Conservation (phyloP, 2,113 vertebrate genomes). For the Periophthalmodon schlosseri region DNA sequence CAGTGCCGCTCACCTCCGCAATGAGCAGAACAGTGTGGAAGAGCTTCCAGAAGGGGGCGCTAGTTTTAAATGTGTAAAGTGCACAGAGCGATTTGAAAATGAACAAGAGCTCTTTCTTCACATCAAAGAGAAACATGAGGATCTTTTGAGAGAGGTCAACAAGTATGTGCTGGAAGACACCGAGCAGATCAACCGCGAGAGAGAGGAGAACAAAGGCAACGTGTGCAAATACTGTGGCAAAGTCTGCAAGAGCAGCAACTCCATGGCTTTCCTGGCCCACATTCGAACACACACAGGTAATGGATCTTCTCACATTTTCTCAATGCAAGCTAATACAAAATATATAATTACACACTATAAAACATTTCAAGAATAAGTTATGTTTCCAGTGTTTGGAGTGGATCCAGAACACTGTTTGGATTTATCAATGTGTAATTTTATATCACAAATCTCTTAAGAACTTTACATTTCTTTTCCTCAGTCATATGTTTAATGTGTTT, state of each 20-base stretch:
- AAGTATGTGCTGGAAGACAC: conserved; percentile 98
- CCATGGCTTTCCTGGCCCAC: conserved; percentile 96
- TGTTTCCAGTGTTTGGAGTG: not conserved
- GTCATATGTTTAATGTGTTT: conserved; percentile 6
- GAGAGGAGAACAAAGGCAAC: conserved; percentile 95
- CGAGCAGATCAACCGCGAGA: conserved; percentile 94
- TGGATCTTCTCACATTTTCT: conserved; percentile 8
- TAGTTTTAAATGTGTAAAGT: conserved; percentile 94
- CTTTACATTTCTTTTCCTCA: too few species aligned
- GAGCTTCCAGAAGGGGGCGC: conserved; percentile 92
- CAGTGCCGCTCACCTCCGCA: conserved; percentile 90
- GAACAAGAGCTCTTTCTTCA: conserved; percentile 95
- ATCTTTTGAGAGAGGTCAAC: conserved; percentile 93
- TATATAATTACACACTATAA: too few species aligned
- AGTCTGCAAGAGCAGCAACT: conserved; percentile 97
- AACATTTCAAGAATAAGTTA: not conserved
- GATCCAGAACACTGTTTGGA: not conserved
- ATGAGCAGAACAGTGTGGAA: conserved; percentile 92
- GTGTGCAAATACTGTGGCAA: conserved; percentile 96
- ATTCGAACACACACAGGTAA: conserved; percentile 97
- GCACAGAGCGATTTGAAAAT: conserved; percentile 89
- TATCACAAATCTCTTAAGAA: too few species aligned
- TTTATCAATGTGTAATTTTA: too few species aligned
- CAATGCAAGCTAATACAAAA: not conserved
- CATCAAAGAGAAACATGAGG: conserved; percentile 97